These are phyloP conservation scores for Megamerina dolium DNA, from an alignment of 2,888 invertebrate genomes.

Conservation along the genomic window DNA sequence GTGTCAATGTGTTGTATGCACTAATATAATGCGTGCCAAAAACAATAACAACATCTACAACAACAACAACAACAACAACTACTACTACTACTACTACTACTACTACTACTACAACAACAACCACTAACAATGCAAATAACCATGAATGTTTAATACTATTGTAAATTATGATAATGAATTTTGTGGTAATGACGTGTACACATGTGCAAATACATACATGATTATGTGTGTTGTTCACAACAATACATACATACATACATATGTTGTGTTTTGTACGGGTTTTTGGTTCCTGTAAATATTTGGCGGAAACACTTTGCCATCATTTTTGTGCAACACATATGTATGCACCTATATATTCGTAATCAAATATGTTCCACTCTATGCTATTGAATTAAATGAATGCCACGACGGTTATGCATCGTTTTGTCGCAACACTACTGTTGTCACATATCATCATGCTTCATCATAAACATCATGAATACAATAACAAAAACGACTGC, in stretches of 20 bases:
- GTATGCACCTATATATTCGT: no score
- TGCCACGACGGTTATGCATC: no score
- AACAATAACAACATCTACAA: conserved; percentile 5
- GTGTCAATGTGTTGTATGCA: background rate
- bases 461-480: conserved; percentile 6
- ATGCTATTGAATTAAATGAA: no score
- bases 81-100: conserved; percentile 1
- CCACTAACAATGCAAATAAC: conserved; percentile 12
- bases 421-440: conserved; percentile 4
- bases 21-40: conserved; percentile 1
- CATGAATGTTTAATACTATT: conserved; percentile 13
- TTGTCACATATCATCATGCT: conserved; percentile 2
- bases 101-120: background rate
- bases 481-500: conserved; percentile 1
- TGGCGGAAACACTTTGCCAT: no score
- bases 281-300: no score
- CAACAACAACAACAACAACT: background rate
- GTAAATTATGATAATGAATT: conserved; percentile 14
- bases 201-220: background rate
- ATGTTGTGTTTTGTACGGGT: no score
- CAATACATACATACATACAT: conserved; percentile 7
- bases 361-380: no score
- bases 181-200: background rate
- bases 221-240: conserved; percentile 9
- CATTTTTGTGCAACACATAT: no score